phyloP scores from a whole-genome alignment of 2,888 invertebrate species.

The Hemicrepidius hirtus region DNA sequence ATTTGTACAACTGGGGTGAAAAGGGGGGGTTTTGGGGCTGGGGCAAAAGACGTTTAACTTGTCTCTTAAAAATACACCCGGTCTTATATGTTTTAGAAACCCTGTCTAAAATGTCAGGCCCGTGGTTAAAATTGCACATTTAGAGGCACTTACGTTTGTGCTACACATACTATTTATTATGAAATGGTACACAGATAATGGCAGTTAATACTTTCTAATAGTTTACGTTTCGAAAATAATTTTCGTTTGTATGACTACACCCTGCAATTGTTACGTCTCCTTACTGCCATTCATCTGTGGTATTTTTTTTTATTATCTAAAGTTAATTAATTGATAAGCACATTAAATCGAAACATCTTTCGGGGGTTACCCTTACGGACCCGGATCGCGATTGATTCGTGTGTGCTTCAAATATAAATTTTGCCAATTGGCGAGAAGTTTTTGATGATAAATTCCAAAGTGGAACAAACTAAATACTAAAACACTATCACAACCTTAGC shows the following conservation, averaged over 20 bases:
- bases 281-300: conserved; percentile 45
- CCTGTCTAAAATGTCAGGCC: conserved; percentile 71
- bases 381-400: neutral
- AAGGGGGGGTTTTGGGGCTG: too few species aligned
- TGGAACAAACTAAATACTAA: conserved; percentile 63
- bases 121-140: conserved; percentile 71
- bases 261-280: conserved; percentile 51
- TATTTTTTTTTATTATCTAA: conserved; percentile 28
- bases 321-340: conserved; percentile 34
- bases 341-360: conserved; percentile 1
- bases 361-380: too few species aligned
- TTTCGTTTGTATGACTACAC: conserved; percentile 48
- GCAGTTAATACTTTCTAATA: conserved; percentile 49
- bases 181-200: conserved; percentile 41
- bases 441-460: conserved; percentile 45
- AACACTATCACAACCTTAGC: conserved; percentile 72
- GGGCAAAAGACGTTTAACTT: conserved; percentile 55
- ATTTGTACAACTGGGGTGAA: conserved; percentile 68
- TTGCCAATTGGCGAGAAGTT: conserved; percentile 24
- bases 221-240: conserved; percentile 47
- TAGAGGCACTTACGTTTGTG: conserved; percentile 71
- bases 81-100: conserved; percentile 64
- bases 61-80: conserved; percentile 58
- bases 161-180: conserved; percentile 51
- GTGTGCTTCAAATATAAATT: conserved; percentile 1